These are phyloP conservation scores for Thysanoteuthis rhombus DNA, from an alignment of 2,888 invertebrate species.

Conservation along the genomic window DNA sequence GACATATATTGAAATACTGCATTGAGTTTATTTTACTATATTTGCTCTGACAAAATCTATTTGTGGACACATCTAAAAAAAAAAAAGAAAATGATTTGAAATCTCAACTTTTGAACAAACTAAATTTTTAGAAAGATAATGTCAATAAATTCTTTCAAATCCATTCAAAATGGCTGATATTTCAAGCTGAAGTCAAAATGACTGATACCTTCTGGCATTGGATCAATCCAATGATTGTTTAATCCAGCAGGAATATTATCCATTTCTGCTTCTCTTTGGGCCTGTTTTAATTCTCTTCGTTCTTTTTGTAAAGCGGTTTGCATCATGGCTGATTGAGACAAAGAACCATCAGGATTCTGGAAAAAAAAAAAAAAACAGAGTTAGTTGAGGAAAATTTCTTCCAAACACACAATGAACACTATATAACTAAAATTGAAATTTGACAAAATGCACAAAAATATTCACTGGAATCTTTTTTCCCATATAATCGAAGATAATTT, in stretches of 20 bases:
- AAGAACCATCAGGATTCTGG: constrained; percentile 94
- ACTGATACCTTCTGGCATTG: constrained; percentile 79
- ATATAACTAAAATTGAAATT: not conserved
- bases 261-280: constrained; percentile 84
- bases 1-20: no score
- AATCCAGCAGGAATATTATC: constrained; percentile 77
- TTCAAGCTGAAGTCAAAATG: not conserved
- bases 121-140: not conserved
- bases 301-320: constrained; percentile 98
- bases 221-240: constrained; percentile 96
- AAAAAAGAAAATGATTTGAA: not conserved
- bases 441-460: not conserved
- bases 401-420: not conserved
- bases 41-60: no score
- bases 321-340: constrained; percentile 99
- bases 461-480: not conserved
- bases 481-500: not conserved
- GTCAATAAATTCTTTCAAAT: not conserved
- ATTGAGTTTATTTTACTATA: no score
- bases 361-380: constrained; percentile 27
- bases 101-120: not conserved
- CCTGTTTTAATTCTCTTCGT: constrained; percentile 85
- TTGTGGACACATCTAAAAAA: no score
- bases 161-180: not conserved
- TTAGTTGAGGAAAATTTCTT: not conserved